Evolutionary conservation across 2,888 invertebrate genomes (phyloP).

Genomic region (Petrolisthes manimaculis): DNA sequence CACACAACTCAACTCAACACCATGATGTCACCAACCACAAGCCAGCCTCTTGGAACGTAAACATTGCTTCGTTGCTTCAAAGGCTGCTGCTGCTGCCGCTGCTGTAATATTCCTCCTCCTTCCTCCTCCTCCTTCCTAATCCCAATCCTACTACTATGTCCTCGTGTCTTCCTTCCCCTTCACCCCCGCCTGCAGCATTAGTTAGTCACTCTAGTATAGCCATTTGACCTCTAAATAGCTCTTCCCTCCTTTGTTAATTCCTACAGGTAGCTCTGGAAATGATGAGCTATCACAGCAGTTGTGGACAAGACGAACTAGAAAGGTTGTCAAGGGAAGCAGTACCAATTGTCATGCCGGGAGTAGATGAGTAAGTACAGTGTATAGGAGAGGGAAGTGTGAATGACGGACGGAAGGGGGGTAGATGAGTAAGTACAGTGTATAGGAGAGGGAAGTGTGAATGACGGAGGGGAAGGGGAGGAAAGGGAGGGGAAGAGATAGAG

Average conservation of each 20-base stretch:
- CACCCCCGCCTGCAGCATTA: background rate
- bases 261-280: constrained; percentile 65
- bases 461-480: background rate
- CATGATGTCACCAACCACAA: no score
- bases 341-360: constrained; percentile 66
- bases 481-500: background rate
- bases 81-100: constrained; percentile 9
- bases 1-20: no score
- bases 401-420: constrained; percentile 14
- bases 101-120: background rate
- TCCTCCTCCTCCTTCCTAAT: no score
- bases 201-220: background rate
- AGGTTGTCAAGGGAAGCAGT: constrained; percentile 60
- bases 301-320: constrained; percentile 52
- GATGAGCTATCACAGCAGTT: constrained; percentile 66
- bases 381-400: no score
- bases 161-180: background rate
- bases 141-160: no score
- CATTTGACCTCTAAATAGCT: background rate
- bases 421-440: background rate
- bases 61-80: background rate
- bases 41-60: constrained; percentile 2
- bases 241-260: constrained; percentile 40
- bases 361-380: constrained; percentile 67
- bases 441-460: background rate